phyloP scores from a whole-genome alignment of 92 coral and sea anemone species.

The Blastomussa wellsi region DNA sequence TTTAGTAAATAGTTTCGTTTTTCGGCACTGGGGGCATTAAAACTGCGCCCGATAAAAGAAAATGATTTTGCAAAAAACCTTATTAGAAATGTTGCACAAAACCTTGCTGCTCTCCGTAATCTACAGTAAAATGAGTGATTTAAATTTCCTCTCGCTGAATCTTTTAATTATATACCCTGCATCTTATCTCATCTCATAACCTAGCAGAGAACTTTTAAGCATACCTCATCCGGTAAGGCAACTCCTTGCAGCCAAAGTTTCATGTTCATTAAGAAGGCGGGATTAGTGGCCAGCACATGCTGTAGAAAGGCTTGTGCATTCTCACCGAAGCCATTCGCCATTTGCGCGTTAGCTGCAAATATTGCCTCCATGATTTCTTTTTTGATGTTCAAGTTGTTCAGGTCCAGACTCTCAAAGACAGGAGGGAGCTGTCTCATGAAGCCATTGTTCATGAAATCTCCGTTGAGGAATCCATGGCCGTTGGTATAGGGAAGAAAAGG shows the following conservation, averaged over 20 bases:
- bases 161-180: neutral
- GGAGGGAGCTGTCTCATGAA: slow-evolving; percentile 1
- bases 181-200: neutral
- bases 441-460: slow-evolving; percentile 1
- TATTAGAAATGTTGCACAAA: no score
- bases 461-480: slow-evolving; percentile 1
- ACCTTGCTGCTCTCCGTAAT: neutral
- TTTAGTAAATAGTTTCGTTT: no score
- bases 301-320: slow-evolving; percentile 10
- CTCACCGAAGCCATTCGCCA: slow-evolving; percentile 12
- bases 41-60: no score
- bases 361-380: slow-evolving; percentile 20
- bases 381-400: neutral
- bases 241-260: slow-evolving; percentile 23
- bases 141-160: neutral
- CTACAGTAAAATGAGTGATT: neutral
- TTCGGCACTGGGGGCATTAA: no score
- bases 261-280: slow-evolving; percentile 18
- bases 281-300: slow-evolving; percentile 26
- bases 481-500: slow-evolving; percentile 6
- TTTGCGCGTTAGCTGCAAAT: neutral
- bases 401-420: neutral
- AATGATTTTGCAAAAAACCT: no score
- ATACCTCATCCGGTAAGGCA: slow-evolving; percentile 25
- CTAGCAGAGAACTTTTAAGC: neutral